Conservation (phyloP, 2,113 vertebrate species). For the Phylloscopus trochilus region DNA sequence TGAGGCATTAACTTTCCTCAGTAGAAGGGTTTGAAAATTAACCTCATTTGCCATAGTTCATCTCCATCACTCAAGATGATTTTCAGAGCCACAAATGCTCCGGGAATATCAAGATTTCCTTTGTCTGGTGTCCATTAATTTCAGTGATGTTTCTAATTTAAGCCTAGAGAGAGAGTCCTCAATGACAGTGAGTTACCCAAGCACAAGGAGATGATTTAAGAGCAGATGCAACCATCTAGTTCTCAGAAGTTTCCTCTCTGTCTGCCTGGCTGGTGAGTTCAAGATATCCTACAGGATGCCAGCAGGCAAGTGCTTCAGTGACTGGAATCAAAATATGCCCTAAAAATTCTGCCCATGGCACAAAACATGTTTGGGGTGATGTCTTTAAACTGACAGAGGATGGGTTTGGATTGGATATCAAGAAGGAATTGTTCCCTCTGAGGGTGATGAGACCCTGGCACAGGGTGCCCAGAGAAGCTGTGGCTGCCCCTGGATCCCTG, state of each 20-base stretch:
- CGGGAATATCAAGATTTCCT: not conserved
- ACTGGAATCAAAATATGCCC: not conserved
- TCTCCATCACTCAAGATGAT: not conserved
- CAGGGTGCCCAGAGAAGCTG: not conserved
- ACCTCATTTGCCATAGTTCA: not conserved
- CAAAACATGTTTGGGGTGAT: not conserved
- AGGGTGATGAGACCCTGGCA: accelerated
- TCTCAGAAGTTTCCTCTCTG: not conserved
- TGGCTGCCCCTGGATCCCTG: not conserved
- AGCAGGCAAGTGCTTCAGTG: not conserved
- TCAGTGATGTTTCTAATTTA: conserved; percentile 10
- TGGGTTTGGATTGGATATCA: not conserved
- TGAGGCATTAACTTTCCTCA: not conserved
- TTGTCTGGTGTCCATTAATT: not conserved
- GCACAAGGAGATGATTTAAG: conserved; percentile 4
- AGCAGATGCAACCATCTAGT: not conserved
- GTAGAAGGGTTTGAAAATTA: not conserved
- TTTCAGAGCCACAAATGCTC: not conserved
- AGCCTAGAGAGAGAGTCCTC: not conserved
- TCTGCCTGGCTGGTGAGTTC: not conserved
- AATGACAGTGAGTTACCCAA: not conserved
- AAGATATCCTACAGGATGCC: not conserved
- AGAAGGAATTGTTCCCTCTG: not conserved
- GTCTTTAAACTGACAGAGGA: not conserved
- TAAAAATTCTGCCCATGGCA: not conserved